Conservation (phyloP, 2,888 invertebrate genomes). For the Oscheius myriophilus region DNA sequence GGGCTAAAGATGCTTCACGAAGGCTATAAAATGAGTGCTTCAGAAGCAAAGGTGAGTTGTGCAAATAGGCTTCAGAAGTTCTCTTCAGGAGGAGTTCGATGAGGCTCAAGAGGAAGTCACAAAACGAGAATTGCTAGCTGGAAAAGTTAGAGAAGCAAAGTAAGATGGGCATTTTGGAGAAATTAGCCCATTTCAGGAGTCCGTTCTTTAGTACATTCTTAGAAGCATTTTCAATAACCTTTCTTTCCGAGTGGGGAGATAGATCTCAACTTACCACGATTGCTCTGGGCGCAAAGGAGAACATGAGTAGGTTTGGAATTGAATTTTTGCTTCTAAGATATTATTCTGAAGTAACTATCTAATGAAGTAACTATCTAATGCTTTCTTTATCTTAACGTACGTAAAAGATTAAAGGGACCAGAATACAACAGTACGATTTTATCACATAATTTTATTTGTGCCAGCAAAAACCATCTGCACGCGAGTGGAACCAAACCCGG, state of each 20-base stretch:
- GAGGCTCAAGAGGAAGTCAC: constrained; percentile 90
- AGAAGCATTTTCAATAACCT: constrained; percentile 93
- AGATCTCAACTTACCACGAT: constrained; percentile 96
- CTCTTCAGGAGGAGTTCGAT: constrained; percentile 87
- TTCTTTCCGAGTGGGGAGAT: constrained; percentile 99
- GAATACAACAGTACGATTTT: no score
- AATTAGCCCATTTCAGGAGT: no score
- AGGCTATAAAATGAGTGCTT: constrained; percentile 74
- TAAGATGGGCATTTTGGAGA: no score
- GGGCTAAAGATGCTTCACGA: constrained; percentile 98
- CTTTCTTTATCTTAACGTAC: no score
- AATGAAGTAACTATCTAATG: no score
- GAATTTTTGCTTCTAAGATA: background rate
- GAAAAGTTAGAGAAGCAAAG: constrained; percentile 35
- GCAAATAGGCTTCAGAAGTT: no score
- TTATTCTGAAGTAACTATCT: no score
- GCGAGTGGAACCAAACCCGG: no score
- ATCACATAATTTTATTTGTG: no score
- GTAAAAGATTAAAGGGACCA: no score
- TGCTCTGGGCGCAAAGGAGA: constrained; percentile 90
- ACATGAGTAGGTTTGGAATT: constrained; percentile 40
- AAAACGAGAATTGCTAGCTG: constrained; percentile 63
- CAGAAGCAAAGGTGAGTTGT: constrained; percentile 77
- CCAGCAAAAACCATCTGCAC: no score
- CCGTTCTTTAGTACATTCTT: constrained; percentile 75